Conservation (phyloP, 2,888 invertebrate species). For the Diplolepis rosae region DNA sequence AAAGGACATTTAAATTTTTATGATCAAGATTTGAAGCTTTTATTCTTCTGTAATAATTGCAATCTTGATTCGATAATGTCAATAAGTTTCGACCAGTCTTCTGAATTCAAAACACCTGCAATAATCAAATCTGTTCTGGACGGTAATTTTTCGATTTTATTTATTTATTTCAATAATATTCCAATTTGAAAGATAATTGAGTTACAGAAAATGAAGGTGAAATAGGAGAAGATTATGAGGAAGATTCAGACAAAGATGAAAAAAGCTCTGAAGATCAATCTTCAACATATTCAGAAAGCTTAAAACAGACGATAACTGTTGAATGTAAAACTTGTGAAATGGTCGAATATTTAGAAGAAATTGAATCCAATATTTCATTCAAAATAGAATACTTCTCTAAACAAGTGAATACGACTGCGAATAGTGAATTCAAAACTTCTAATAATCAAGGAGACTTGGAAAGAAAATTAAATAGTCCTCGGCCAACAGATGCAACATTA, state of each 20-base stretch:
- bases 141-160: background rate
- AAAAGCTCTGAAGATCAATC: slow-evolving; percentile 21
- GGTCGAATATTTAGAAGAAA: background rate
- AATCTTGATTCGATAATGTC: slow-evolving; percentile 74
- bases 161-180: no score
- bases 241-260: slow-evolving; percentile 30
- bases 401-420: background rate
- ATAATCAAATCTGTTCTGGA: slow-evolving; percentile 7
- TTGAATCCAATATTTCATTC: slow-evolving; percentile 42
- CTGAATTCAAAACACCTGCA: slow-evolving; percentile 31
- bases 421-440: background rate
- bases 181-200: background rate
- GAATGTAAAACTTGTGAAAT: background rate
- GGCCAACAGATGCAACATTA: slow-evolving; percentile 73
- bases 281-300: slow-evolving; percentile 28
- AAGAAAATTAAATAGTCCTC: background rate
- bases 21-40: slow-evolving; percentile 76
- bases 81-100: slow-evolving; percentile 75
- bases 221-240: background rate
- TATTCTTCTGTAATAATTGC: slow-evolving; percentile 77
- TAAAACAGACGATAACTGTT: background rate
- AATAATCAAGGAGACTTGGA: background rate
- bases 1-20: slow-evolving; percentile 78
- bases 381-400: slow-evolving; percentile 45
- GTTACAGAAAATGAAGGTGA: background rate